A percentile compares a stretch with the other conserved stretches of the same genome.
Evolutionary conservation across 2,113 vertebrate species (phyloP).

Genomic region (Felis chaus): DNA sequence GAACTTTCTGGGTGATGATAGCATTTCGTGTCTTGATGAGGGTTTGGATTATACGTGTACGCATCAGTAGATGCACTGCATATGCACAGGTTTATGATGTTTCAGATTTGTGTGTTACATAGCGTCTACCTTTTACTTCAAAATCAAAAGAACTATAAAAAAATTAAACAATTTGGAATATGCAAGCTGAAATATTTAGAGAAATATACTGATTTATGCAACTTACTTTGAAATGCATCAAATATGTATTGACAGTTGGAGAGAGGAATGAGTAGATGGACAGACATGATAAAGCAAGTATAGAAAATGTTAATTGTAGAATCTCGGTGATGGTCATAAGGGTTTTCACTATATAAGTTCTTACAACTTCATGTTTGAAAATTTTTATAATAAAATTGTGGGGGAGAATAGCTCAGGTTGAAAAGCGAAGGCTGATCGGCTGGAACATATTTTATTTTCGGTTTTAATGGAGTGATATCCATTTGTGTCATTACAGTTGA

Average conservation of each 20-base stretch:
- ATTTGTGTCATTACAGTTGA: slow-evolving; percentile 50
- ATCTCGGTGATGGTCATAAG: background rate
- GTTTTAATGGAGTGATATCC: slow-evolving; percentile 36
- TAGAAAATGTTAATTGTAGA: background rate
- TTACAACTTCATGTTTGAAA: slow-evolving; percentile 40
- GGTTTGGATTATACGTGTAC: background rate
- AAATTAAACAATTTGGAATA: background rate
- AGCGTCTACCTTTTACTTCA: slow-evolving; percentile 5
- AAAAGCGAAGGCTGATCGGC: background rate
- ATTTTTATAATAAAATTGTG: background rate
- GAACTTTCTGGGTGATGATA: background rate
- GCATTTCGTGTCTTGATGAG: background rate
- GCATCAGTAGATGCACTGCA: background rate
- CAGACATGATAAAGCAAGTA: background rate
- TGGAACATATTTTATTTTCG: slow-evolving; percentile 28
- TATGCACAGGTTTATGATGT: background rate
- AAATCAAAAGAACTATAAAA: slow-evolving; percentile 25
- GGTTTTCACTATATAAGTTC: background rate
- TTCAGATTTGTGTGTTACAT: background rate
- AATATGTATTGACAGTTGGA: background rate
- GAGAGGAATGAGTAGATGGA: background rate
- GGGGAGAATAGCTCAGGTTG: background rate
- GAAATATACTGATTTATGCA: background rate
- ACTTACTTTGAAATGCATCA: slow-evolving; percentile 22
- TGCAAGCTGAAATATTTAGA: background rate